Percentiles rank a stretch among this genome's conserved stretches.
Evolutionary conservation across 2,113 vertebrate species (phyloP).

Genomic region (Reinhardtius hippoglossoides): DNA sequence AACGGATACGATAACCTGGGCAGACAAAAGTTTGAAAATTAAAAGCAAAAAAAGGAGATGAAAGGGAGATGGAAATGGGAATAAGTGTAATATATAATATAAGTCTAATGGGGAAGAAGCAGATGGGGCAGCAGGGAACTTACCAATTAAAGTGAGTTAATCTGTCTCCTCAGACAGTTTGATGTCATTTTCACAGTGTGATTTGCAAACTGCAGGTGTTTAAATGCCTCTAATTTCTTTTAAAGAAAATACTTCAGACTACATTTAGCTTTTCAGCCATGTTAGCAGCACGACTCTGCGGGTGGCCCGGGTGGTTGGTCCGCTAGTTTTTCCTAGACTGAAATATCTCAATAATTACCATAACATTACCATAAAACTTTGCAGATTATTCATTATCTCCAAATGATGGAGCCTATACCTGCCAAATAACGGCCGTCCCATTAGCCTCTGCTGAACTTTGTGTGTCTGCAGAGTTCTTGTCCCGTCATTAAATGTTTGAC

Average conservation of each 20-base stretch:
- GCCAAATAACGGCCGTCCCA: neutral
- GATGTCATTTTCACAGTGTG: slow-evolving; percentile 12
- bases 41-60: neutral
- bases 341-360: neutral
- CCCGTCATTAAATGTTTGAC: slow-evolving; percentile 11
- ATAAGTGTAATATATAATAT: neutral
- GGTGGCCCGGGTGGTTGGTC: neutral
- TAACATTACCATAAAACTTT: neutral
- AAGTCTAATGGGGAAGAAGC: neutral
- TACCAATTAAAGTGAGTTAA: slow-evolving; percentile 12
- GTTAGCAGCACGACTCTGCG: neutral
- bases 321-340: neutral
- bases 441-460: neutral
- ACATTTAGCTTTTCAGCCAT: neutral
- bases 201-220: neutral
- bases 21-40: neutral
- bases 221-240: neutral
- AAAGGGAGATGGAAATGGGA: neutral
- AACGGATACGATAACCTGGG: slow-evolving; percentile 91
- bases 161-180: neutral
- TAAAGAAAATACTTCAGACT: neutral
- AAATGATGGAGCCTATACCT: neutral
- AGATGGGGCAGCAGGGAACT: slow-evolving; percentile 4
- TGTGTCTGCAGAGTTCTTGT: neutral
- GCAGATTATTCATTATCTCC: neutral